Evolutionary conservation across 2,113 vertebrate species (phyloP).

Genomic region (Dipodomys ordii): DNA sequence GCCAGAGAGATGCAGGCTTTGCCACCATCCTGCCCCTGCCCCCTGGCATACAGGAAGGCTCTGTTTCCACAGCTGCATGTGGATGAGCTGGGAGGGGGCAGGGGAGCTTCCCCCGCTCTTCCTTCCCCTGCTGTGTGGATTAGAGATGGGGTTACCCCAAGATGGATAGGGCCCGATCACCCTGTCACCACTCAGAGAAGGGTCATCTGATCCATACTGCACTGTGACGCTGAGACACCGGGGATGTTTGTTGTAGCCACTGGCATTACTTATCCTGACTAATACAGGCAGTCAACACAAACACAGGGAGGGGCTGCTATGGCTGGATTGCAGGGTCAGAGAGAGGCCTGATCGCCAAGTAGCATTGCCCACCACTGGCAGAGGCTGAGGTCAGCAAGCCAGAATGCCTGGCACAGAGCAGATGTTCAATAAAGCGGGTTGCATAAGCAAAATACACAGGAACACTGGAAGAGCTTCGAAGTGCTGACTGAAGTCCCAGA

Average conservation of each 20-base stretch:
- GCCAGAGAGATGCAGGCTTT: neutral
- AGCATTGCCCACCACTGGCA: neutral
- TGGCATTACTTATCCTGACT: neutral
- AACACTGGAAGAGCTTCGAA: neutral
- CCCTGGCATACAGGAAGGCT: neutral
- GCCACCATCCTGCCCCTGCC: neutral
- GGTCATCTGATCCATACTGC: neutral
- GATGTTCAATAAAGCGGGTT: neutral
- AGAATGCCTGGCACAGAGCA: neutral
- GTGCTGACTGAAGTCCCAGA: neutral
- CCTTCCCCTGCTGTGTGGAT: neutral
- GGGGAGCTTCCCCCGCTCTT: neutral
- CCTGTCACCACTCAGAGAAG: neutral
- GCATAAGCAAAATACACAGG: neutral
- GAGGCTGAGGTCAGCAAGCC: neutral
- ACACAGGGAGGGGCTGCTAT: fast-evolving
- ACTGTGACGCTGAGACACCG: neutral
- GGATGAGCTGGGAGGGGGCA: neutral
- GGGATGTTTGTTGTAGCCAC: neutral
- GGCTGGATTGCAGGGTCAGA: neutral
- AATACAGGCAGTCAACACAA: neutral
- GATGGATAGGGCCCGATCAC: neutral
- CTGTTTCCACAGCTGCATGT: neutral
- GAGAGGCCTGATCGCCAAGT: neutral
- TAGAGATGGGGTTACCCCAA: neutral